A percentile compares a stretch with the other conserved stretches of the same genome.
These are phyloP conservation scores for Coecobrya sp. DNA, from an alignment of 2,888 invertebrate species.

Conservation along the genomic window DNA sequence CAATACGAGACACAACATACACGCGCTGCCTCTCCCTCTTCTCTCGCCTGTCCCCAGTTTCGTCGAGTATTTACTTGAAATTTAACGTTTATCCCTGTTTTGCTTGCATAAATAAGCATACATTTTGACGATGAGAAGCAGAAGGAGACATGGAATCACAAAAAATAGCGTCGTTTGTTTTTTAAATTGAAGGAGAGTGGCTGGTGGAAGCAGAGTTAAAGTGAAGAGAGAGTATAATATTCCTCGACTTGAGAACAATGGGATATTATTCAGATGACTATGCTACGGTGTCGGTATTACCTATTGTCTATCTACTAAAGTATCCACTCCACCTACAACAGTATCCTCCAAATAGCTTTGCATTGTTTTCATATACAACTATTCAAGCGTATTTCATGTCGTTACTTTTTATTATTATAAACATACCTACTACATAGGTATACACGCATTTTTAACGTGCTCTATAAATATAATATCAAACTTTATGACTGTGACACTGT, in stretches of 20 bases:
- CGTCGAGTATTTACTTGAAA: slow-evolving; percentile 50
- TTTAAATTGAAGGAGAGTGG: slow-evolving; percentile 33
- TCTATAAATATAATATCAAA: not conserved
- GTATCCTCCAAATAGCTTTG: not conserved
- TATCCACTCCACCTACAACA: slow-evolving; percentile 53
- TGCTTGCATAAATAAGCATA: slow-evolving; percentile 77
- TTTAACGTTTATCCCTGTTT: slow-evolving; percentile 63
- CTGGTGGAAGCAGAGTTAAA: not conserved
- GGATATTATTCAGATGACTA: slow-evolving; percentile 32
- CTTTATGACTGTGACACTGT: not conserved
- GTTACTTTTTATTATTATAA: not conserved
- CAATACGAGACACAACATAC: not conserved
- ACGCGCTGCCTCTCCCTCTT: slow-evolving; percentile 17
- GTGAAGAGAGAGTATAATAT: slow-evolving; percentile 7
- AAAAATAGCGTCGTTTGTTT: slow-evolving; percentile 45
- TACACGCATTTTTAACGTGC: not conserved
- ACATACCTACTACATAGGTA: too few relatives aligned
- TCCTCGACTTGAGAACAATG: slow-evolving; percentile 42
- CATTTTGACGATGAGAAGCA: slow-evolving; percentile 49
- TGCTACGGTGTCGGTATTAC: not conserved
- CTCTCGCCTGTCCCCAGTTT: not conserved
- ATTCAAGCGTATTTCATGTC: not conserved
- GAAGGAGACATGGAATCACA: slow-evolving; percentile 40
- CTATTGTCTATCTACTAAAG: slow-evolving; percentile 20
- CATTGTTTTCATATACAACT: not conserved